Evolutionary conservation across 2,888 invertebrate genomes (phyloP), one percentile per base, ranked within the genome.

Genomic region (Apamea anceps): DNA sequence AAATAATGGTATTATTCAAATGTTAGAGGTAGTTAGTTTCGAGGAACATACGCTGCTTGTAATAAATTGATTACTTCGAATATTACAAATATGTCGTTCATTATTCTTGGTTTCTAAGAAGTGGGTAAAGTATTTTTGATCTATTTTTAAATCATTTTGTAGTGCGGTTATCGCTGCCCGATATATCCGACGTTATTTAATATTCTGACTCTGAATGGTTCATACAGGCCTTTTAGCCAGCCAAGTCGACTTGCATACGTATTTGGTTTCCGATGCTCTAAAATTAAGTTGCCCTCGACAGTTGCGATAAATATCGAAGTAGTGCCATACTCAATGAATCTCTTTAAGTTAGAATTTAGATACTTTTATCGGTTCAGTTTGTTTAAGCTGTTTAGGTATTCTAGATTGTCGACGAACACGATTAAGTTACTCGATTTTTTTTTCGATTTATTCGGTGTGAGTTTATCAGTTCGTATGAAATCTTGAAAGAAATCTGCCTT

Each of bases 1-100:
- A 80, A 88, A 77, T 80, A 66, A 73, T 54, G 68, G 28, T 75
- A 82, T 68, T 84, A 80, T 89, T 84, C 68, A 75, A 85, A 81
- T 75, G 76, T 72, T 65, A 15, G 51, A 72, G 25, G 72, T 62
- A n/a, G 54, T 63, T 83, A 65, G 67, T 62, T 85, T 85, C 28
- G 42, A 54, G 54, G 67, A 73, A 87, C 62, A 66, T 66, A 63
- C 37, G 48, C 5, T 10, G 66, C 42, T 86, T 51, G 60, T 83
- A 63, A 51, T 57, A 42, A 42, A 63, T 83, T 83, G 66, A 71
- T 87, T 84, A 71, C 28, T 60, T 84, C 28, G 68, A 68, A 72
- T 57, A 57, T 74, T 71, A 72, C 65, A 66, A 78, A 71, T 51
- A 45, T 63, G 32, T 4, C 13, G 42, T 60, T 71, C 32, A 62